Conservation (phyloP, 2,888 invertebrate genomes). For the Nemapogon koenigi region DNA sequence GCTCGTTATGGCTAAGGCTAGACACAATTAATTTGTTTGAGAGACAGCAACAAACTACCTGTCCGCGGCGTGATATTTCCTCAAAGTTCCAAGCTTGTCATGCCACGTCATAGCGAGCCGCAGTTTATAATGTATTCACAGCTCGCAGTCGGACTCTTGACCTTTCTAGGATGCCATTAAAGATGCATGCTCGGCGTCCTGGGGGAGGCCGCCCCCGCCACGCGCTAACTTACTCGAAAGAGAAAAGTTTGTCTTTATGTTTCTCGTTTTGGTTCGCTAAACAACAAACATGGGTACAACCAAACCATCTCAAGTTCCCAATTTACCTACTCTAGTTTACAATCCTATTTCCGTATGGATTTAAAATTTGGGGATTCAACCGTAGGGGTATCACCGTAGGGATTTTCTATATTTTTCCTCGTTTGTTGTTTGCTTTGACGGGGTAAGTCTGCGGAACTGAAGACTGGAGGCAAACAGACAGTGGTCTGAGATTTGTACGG, state of each 20-base stretch:
- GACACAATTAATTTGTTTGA: constrained; percentile 60
- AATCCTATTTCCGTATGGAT: no score
- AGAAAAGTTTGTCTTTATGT: constrained; percentile 48
- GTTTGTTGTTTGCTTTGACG: no score
- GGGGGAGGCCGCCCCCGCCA: constrained; percentile 41
- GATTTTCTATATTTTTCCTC: no score
- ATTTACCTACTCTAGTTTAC: no score
- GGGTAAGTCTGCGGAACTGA: no score
- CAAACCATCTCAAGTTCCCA: no score
- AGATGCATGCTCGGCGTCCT: constrained; percentile 51
- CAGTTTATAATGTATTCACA: constrained; percentile 55
- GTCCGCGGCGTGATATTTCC: constrained; percentile 40
- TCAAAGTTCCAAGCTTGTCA: constrained; percentile 26
- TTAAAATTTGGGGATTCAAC: no score
- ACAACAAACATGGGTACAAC: constrained; percentile 1
- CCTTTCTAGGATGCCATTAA: constrained; percentile 59
- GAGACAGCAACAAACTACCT: constrained; percentile 59
- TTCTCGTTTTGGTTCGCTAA: constrained; percentile 36
- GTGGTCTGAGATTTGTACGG: not conserved
- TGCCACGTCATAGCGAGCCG: constrained; percentile 13
- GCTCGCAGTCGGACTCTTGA: constrained; percentile 50
- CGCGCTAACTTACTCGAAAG: constrained; percentile 51
- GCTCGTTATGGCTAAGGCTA: constrained; percentile 50
- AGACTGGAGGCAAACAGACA: not conserved
- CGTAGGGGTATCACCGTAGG: no score